These are phyloP conservation scores for Lepidocolaptes lacrymiger DNA, from an alignment of 2,797 vertebrate species.

Conservation along the genomic window DNA sequence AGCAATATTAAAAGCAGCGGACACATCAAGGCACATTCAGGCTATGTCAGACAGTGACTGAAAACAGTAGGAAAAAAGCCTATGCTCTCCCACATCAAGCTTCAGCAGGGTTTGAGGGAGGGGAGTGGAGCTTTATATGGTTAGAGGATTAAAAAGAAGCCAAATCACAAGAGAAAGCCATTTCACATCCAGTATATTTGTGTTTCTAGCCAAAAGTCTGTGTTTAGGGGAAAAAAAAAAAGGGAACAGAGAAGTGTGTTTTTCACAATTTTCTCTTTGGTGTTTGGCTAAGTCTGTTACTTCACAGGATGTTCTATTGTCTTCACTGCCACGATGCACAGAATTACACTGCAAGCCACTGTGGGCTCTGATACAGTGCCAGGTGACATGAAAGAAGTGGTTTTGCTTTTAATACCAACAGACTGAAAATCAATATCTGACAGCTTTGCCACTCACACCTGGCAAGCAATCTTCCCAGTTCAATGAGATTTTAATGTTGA, in stretches of 20 bases:
- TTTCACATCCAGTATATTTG: conserved; percentile 33
- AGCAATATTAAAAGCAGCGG: conserved; percentile 54
- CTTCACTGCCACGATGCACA: conserved; percentile 6
- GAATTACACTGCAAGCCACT: conserved; percentile 32
- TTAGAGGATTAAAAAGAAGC: conserved; percentile 46
- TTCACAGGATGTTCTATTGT: conserved; percentile 68
- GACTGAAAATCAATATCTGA: conserved; percentile 3
- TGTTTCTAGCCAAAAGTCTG: conserved; percentile 34
- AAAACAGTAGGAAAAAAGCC: conserved; percentile 58
- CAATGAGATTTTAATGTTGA: not conserved
- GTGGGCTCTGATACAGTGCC: not conserved
- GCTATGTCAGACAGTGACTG: conserved; percentile 58
- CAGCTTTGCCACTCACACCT: not conserved
- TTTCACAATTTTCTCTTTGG: conserved; percentile 55
- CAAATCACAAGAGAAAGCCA: conserved; percentile 46
- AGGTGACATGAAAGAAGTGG: not conserved
- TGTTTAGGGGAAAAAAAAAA: not conserved
- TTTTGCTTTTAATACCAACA: not conserved
- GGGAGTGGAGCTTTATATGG: conserved; percentile 30
- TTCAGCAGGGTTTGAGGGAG: conserved; percentile 33
- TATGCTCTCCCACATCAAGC: conserved; percentile 57
- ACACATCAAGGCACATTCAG: conserved; percentile 48
- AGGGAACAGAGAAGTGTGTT: conserved; percentile 44
- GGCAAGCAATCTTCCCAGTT: not conserved
- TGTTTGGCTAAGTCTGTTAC: conserved; percentile 51